phyloP scores from a whole-genome alignment of 1,140 invertebrate genomes.

The Pogonomyrmex californicus region DNA sequence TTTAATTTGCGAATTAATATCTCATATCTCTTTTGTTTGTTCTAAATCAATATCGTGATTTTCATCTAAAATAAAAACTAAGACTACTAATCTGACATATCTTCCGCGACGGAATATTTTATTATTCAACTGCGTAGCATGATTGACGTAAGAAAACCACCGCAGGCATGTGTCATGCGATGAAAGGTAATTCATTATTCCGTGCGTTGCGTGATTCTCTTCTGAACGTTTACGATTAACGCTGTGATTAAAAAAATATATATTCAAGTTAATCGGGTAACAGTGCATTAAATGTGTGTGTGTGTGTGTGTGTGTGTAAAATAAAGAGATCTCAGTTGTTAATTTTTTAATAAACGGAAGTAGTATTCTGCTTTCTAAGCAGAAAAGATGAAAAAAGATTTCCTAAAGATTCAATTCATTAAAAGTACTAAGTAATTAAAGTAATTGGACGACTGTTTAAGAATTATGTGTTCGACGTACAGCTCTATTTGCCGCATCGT shows the following conservation, averaged over 20 bases:
- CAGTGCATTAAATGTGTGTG: not conserved
- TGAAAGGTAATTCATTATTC: constrained; percentile 39
- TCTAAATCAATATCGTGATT: not conserved
- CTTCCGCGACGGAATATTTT: not conserved
- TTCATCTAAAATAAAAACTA: not conserved
- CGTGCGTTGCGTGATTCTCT: constrained; percentile 22
- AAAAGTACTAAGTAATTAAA: not conserved
- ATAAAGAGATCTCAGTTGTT: not conserved
- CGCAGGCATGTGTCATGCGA: constrained; percentile 10
- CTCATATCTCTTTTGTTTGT: not conserved
- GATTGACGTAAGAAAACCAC: not conserved
- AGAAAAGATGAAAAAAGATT: not conserved
- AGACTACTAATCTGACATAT: not conserved
- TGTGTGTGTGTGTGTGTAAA: not conserved
- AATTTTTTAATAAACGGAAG: not conserved
- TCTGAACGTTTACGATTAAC: not conserved
- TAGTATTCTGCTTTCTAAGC: not conserved
- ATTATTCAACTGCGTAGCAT: constrained; percentile 20
- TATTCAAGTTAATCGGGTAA: not conserved
- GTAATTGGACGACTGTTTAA: not conserved
- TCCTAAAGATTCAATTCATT: not conserved
- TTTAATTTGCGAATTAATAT: not conserved
- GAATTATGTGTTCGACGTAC: not conserved
- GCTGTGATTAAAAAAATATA: constrained; percentile 5
- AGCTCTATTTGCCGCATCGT: not conserved